Conservation (phyloP, 2,113 vertebrate genomes). For the Microtus ochrogaster region DNA sequence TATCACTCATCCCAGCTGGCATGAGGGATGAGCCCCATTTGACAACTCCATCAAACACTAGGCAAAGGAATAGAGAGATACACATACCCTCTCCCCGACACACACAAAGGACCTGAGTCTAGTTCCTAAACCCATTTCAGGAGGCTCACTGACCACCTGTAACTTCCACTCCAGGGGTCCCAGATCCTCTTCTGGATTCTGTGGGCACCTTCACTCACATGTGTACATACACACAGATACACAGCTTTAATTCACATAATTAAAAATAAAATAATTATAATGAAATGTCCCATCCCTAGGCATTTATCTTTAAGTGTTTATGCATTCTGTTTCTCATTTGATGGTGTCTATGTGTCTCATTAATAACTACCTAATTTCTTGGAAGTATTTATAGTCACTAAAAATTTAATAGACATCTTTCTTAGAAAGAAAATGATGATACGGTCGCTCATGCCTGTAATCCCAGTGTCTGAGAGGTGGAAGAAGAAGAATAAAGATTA, state of each 20-base stretch:
- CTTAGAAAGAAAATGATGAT: background rate
- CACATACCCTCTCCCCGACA: too few species aligned
- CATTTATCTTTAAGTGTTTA: background rate
- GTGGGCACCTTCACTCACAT: background rate
- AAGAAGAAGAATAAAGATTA: background rate
- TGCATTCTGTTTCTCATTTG: background rate
- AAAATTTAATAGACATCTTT: slow-evolving; percentile 27
- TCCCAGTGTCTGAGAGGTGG: background rate
- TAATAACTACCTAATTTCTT: background rate
- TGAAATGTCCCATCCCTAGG: background rate
- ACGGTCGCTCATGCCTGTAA: too few species aligned
- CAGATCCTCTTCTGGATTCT: background rate
- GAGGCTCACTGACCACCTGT: background rate
- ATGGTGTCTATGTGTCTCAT: background rate
- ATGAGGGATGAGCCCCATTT: background rate
- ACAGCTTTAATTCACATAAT: background rate
- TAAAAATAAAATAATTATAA: background rate
- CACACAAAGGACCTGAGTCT: background rate
- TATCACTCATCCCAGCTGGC: background rate
- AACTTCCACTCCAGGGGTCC: background rate
- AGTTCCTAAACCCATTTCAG: background rate
- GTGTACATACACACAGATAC: background rate
- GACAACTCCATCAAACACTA: background rate
- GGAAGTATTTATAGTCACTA: background rate
- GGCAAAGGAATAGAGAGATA: background rate